Conservation (phyloP, 2,797 vertebrate genomes). For the Pipistrellus pygmaeus region DNA sequence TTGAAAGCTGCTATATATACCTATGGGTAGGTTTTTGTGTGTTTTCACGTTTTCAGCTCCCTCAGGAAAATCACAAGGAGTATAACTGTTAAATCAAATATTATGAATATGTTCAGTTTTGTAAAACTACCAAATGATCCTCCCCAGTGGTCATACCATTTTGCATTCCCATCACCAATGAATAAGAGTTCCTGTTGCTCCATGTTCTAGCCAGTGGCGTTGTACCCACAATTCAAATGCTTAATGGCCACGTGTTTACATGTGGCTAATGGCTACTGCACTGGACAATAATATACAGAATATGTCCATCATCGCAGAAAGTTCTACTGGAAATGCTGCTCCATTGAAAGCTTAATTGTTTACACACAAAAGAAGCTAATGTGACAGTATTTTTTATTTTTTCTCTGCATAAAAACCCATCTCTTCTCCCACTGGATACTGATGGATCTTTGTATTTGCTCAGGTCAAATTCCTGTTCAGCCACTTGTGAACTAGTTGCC, state of each 20-base stretch:
- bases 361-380: background rate
- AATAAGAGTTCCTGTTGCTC: background rate
- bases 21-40: background rate
- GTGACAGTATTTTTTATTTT: background rate
- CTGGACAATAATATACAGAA: background rate
- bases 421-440: background rate
- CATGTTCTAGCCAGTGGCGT: background rate
- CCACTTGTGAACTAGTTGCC: conserved; percentile 24
- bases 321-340: background rate
- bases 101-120: background rate
- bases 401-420: background rate
- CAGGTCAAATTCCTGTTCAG: conserved; percentile 28
- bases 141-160: background rate
- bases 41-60: background rate
- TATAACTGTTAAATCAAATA: background rate
- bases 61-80: conserved; percentile 19
- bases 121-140: background rate
- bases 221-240: background rate
- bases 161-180: background rate
- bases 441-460: conserved; percentile 29
- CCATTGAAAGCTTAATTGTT: conserved; percentile 15
- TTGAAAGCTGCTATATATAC: conserved; percentile 33
- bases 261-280: background rate
- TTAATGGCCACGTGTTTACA: background rate
- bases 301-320: background rate